Base-by-base conservation (phyloP, 2,888 invertebrate species). In the Tolmerus cingulatus region DNA sequence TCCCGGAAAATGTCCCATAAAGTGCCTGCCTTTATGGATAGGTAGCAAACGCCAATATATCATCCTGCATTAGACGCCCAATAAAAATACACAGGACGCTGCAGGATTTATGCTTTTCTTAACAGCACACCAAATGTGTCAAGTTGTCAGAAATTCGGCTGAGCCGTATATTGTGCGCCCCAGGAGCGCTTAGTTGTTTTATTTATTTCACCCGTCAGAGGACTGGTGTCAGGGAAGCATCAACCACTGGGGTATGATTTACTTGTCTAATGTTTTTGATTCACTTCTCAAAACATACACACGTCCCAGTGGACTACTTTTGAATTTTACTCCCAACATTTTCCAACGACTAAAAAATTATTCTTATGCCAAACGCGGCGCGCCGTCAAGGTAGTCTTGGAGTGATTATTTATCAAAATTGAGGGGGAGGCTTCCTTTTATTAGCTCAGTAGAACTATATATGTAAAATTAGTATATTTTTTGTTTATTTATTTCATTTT, bases 61-160 rank as follows among this genome's bases (percentile, higher is more conserved):
- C 66, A 84, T 66, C 66, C 82, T 23, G 82, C 82, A 84, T 84
- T 84, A 84, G 57, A 66, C 37, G 66, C 30, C 82, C 66, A 84
- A 84, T 84, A 84, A 84, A 84, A 84, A 84, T 66, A 66, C 23
- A n/a, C 23, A 81, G 66, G 23, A 37, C 23, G 14, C 82, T 84
- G 66, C 51, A 79, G 82, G 23, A 84, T 84, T 84, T 84, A 84
- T 84, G 57, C 66, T n/a, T 84, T 84, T 66, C 66, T 37, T 37
- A 66, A 84, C 66, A 66, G 37, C 23, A 37, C 66, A 66, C 82
- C 37, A 57, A 84, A 84, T 66, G 82, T 84, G 82, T 84, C 82
- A 84, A 84, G 82, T 84, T 84, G 82, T 84, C 82, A 84, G 66
- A 84, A 84, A 37, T 84, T 84, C 40, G 57, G 37, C 23, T 37